Conservation (phyloP, 1,140 invertebrate species). For the Euschistus heros region DNA sequence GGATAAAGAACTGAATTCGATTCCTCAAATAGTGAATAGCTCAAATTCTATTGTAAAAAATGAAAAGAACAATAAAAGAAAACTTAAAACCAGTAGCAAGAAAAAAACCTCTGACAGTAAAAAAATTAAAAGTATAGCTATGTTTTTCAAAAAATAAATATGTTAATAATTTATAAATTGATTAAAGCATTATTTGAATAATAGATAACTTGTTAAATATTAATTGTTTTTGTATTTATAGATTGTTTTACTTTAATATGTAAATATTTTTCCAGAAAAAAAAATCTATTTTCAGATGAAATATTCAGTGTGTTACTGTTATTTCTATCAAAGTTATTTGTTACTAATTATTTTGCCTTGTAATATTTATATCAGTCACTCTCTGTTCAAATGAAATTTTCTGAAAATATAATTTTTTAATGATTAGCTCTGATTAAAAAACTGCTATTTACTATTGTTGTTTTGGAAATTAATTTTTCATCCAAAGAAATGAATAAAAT, state of each 20-base stretch:
- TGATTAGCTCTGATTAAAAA: no score
- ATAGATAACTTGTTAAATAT: neutral
- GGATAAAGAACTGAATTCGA: slow-evolving; percentile 25
- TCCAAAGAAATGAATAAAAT: no score
- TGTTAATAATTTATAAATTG: neutral
- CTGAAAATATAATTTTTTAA: neutral
- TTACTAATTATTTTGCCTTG: no score
- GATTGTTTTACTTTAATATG: no score
- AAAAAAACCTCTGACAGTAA: slow-evolving; percentile 43
- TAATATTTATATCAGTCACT: neutral
- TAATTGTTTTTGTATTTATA: no score
- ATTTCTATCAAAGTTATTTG: no score
- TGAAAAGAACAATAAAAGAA: neutral
- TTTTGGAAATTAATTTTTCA: no score
- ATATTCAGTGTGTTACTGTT: no score
- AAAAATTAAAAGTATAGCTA: slow-evolving; percentile 39
- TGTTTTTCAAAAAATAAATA: slow-evolving; percentile 21
- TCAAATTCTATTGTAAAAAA: neutral
- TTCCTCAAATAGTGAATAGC: neutral
- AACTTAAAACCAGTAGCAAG: neutral
- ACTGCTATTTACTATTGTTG: no score
- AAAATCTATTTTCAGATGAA: no score
- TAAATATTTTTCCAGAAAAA: no score
- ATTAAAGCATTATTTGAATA: neutral
- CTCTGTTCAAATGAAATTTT: neutral